Conservation (phyloP, 1,140 invertebrate species). For the Caerostris darwini region DNA sequence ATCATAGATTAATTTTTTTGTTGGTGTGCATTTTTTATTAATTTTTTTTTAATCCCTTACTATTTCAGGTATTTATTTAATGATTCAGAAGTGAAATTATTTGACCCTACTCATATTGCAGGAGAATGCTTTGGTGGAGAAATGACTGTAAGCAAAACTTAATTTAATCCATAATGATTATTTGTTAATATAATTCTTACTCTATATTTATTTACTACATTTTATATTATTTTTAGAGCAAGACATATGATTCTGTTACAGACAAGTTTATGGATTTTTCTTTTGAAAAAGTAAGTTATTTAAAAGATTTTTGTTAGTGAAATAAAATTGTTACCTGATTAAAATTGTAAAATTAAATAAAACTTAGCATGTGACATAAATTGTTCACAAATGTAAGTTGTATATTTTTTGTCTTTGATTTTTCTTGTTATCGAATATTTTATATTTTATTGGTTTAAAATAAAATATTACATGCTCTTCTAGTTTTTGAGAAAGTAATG, state of each 20-base stretch:
- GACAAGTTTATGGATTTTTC: constrained; percentile 99
- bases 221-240: constrained; percentile 87
- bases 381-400: no score
- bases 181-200: neutral
- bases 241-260: constrained; percentile 96
- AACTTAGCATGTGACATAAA: no score
- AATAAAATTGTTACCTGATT: no score
- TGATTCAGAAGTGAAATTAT: constrained; percentile 97
- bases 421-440: no score
- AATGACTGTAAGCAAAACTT: constrained; percentile 88
- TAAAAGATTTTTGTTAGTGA: neutral
- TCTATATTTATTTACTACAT: neutral
- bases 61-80: constrained; percentile 90
- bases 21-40: neutral
- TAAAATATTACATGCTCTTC: no score
- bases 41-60: neutral
- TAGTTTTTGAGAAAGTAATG: neutral
- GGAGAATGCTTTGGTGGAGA: constrained; percentile 98
- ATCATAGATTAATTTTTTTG: no score
- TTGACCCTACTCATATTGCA: constrained; percentile 96
- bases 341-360: no score
- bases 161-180: constrained; percentile 51
- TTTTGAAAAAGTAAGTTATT: constrained; percentile 89
- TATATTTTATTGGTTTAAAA: no score
- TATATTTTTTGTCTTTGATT: no score